These are phyloP conservation scores for Etheostoma spectabile DNA, from an alignment of 2,113 vertebrate species.

Conservation along the genomic window DNA sequence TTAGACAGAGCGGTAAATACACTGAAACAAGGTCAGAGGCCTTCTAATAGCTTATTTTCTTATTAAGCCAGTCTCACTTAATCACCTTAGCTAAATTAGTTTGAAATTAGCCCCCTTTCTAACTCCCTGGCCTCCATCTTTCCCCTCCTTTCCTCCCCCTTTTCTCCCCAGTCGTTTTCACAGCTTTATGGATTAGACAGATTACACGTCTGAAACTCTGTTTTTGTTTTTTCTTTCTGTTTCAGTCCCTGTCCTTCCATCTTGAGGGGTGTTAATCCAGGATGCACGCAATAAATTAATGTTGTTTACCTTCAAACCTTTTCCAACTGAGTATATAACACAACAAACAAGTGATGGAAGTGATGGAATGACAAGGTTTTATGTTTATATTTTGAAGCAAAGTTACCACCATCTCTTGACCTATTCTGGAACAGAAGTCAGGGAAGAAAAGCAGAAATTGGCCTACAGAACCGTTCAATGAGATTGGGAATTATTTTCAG, in stretches of 20 bases:
- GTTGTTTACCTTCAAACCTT: background rate
- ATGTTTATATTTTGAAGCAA: background rate
- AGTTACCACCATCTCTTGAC: background rate
- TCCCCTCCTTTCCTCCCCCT: constrained; percentile 32
- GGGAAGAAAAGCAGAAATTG: background rate
- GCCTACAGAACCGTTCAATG: background rate
- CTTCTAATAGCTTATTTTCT: constrained; percentile 65
- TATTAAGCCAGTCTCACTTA: constrained; percentile 75
- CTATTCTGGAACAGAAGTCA: background rate
- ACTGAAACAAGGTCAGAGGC: constrained; percentile 53
- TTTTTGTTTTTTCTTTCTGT: constrained; percentile 62
- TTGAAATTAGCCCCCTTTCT: constrained; percentile 77
- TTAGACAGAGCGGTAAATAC: constrained; percentile 43
- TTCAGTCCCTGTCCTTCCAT: background rate
- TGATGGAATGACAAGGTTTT: background rate
- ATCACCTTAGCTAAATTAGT: constrained; percentile 80
- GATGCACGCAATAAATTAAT: background rate
- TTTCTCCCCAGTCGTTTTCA: constrained; percentile 72
- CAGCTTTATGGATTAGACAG: constrained; percentile 82
- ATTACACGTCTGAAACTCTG: constrained; percentile 80
- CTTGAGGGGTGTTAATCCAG: constrained; percentile 27
- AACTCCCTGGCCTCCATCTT: constrained; percentile 35
- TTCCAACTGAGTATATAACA: background rate
- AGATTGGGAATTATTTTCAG: background rate
- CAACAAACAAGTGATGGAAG: background rate